Base-by-base conservation (phyloP, 2,888 invertebrate genomes). In the Steromphala cineraria region DNA sequence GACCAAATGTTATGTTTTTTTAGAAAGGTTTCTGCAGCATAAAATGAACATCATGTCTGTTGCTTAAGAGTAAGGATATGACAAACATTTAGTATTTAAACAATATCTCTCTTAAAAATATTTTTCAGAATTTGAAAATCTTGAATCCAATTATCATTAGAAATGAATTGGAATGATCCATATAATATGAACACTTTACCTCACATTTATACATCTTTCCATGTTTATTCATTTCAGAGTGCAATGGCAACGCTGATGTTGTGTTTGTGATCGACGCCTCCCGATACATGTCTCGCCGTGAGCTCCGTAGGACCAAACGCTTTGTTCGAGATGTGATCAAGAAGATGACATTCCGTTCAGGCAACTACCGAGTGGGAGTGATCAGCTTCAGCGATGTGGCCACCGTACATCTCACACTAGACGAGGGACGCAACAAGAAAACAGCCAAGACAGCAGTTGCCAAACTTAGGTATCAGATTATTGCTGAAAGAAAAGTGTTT, bases 231-330 rank as follows among this genome's bases (percentile, higher is more conserved):
- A 10, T 28, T 21, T 28, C 36, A 91, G 91, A 85, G 17, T 92
- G 91, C 80, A 81, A 84, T 2, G 86, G 88, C 15, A 84, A 85
- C 53, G 90, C 89, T 13, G 91, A 92, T 80, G 86, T 92, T 36
- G 89, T 91, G 15, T 90, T 92, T 81, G 89, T 89, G 36, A 84
- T 92, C 4, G 92, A 92, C 77, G 83, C 88, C 0, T 92, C 92
- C 7, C 89, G 92, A 8, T 91, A 91, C 80, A 89, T 91, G 55
- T 83, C 87, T 28, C 84, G 89, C 46, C 83, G 83, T 28, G 87
- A 90, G 28, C 85, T 90, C 81, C 87, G 89, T 75, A 62, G 85
- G 53, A 84, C 91, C 31, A 88, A 89, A 76, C 82, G 88, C 10
- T 91, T 91, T 83, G 80, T 91, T 7, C 83, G 88, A 17, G 83